A percentile compares a stretch with the other conserved stretches of the same genome.
Evolutionary conservation across 2,113 vertebrate species (phyloP).

Genomic region (Acrocephalus kingi): DNA sequence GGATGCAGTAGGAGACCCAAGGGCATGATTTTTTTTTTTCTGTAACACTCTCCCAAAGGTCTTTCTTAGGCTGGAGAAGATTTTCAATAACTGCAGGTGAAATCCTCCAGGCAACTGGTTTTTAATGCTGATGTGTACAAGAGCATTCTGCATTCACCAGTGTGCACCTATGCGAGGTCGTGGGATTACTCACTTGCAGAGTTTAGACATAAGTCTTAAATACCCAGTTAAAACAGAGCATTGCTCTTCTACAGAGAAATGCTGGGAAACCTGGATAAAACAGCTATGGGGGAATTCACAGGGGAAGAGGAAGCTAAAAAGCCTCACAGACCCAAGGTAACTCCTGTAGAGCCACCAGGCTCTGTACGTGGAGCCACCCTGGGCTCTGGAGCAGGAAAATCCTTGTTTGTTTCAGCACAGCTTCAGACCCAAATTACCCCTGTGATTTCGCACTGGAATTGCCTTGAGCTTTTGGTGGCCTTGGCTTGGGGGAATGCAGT

Average conservation of each 20-base stretch:
- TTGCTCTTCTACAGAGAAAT: not conserved
- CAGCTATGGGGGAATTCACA: not conserved
- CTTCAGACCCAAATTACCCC: not conserved
- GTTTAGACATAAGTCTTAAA: not conserved
- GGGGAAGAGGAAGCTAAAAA: not conserved
- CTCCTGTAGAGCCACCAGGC: not conserved
- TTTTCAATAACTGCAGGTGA: not conserved
- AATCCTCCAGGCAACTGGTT: not conserved
- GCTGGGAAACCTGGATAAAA: not conserved
- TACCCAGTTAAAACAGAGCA: not conserved
- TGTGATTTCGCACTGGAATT: not conserved
- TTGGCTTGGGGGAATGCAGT: not conserved
- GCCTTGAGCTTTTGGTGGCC: not conserved
- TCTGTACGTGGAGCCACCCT: accelerated
- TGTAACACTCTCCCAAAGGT: not conserved
- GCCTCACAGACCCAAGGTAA: not conserved
- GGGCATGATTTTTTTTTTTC: not conserved
- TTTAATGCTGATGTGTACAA: not conserved
- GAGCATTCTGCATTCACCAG: not conserved
- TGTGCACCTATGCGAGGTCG: not conserved
- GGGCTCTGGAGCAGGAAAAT: not conserved
- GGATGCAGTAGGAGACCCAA: slow-evolving; percentile 8
- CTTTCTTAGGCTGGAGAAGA: not conserved
- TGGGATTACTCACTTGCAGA: not conserved
- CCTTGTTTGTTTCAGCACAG: not conserved